Evolutionary conservation across 30 jellyfish, hydroid and myxozoan species (phyloP).

Genomic region (Aurelia sp.): DNA sequence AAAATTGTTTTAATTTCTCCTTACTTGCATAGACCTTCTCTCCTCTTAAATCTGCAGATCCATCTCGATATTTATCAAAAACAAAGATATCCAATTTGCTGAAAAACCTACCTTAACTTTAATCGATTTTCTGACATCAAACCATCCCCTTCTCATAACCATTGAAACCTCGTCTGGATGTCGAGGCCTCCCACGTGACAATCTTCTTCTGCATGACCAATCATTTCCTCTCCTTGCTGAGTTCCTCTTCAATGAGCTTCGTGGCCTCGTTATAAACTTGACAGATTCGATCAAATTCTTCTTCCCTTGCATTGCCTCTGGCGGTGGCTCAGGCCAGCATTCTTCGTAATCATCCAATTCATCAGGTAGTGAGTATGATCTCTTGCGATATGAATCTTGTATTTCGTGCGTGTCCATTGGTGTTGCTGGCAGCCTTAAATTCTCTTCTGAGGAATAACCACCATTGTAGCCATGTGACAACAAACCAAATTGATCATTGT

Average conservation of each 20-base stretch:
- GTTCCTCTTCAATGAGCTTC: conserved; percentile 30
- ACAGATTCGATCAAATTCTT: conserved; percentile 29
- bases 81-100: no score
- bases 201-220: conserved; percentile 1
- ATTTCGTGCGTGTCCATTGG: background rate
- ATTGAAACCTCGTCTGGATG: conserved; percentile 55
- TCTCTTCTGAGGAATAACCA: conserved; percentile 21
- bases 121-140: conserved; percentile 60
- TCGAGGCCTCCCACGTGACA: background rate
- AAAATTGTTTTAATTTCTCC: no score
- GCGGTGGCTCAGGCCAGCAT: background rate
- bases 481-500: conserved; percentile 5
- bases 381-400: background rate
- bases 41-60: no score
- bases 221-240: conserved; percentile 13
- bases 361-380: conserved; percentile 61
- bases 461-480: conserved; percentile 7
- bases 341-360: conserved; percentile 57
- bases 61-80: no score
- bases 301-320: background rate
- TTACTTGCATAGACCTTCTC: no score
- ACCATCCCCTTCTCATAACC: conserved; percentile 65
- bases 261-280: conserved; percentile 10
- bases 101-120: conserved; percentile 29
- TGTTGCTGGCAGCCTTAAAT: conserved; percentile 64